These are phyloP conservation scores for Pachyramphus minor DNA, from an alignment of 2,113 vertebrate genomes.

Conservation along the genomic window DNA sequence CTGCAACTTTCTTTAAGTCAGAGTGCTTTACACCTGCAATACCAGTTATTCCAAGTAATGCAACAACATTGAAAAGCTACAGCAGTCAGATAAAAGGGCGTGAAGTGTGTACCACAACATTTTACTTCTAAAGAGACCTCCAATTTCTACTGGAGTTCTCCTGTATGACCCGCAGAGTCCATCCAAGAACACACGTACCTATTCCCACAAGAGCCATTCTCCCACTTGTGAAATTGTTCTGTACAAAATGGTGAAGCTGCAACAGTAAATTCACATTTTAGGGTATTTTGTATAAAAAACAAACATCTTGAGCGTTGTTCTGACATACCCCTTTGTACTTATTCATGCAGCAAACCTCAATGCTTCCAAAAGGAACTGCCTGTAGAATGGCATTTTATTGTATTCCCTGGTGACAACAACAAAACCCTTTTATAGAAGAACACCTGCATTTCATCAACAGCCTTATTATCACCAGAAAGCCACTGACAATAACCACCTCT, in stretches of 20 bases:
- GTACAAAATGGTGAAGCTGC: conserved; percentile 86
- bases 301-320: not conserved
- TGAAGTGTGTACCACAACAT: not conserved
- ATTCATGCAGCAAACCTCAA: not conserved
- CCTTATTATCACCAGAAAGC: not conserved
- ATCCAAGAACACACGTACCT: conserved; percentile 73
- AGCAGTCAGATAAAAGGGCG: not conserved
- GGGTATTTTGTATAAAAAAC: not conserved
- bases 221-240: conserved; percentile 86
- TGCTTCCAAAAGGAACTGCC: not conserved
- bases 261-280: conserved; percentile 32
- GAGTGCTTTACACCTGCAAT: conserved; percentile 85
- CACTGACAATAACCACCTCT: not conserved
- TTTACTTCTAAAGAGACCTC: not conserved
- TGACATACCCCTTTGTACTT: not conserved
- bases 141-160: not conserved
- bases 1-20: conserved; percentile 88
- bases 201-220: conserved; percentile 92
- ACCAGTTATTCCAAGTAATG: not conserved
- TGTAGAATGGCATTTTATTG: not conserved
- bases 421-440: not conserved
- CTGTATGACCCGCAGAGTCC: not conserved
- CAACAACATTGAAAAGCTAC: not conserved
- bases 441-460: not conserved
- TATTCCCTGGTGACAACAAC: not conserved